Evolutionary conservation across 2,113 vertebrate species (phyloP), one percentile per base, ranked within the genome.

Genomic region (Sylvilagus bachmani): DNA sequence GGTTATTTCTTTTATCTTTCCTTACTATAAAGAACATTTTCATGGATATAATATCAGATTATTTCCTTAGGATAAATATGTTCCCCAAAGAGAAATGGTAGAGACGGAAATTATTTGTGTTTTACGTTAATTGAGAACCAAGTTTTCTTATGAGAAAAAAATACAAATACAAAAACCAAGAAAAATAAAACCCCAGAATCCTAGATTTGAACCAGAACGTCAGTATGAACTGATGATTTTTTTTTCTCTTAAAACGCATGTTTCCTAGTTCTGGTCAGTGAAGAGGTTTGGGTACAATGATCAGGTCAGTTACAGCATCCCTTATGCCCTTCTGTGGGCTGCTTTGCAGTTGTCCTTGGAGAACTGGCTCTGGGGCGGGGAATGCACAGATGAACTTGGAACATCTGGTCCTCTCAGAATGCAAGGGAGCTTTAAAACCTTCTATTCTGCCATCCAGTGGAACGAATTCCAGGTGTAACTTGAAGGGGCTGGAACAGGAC

Each of bases 51-150:
- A 55, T 58, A 44, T 51, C 2, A 83, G 22, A 38, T 82, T 83
- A 83, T 93, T 87, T 96, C 64, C 58, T 90, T 84, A 61, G 27
- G 53, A 66, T 90, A 78, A 83, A 87, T 90, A 78, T 78, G 83
- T 87, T 82, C 49, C 49, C 36, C 21, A 21, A 86, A 66, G 58
- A 74, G 33, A 90, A 78, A 90, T 73, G 70, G 27, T 78, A 64
- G 85, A 66, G 17, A 53, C 70, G 78, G 51, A 90, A 66, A 44
- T 2, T 90, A 79, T 58, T 83, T 7, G 78, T 8, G 79, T 78
- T 95, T 84, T 71, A 87, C 78, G 25, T 91, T 85, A 79, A 44
- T 79, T 91, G 91, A 84, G 74, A 93, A 62, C 61, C 55, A 86
- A 75, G 31, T 69, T 86, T 90, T 89, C 77, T 38, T 67, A 38